Evolutionary conservation across 1,140 invertebrate genomes (phyloP).

Genomic region (Brachionus rubens): DNA sequence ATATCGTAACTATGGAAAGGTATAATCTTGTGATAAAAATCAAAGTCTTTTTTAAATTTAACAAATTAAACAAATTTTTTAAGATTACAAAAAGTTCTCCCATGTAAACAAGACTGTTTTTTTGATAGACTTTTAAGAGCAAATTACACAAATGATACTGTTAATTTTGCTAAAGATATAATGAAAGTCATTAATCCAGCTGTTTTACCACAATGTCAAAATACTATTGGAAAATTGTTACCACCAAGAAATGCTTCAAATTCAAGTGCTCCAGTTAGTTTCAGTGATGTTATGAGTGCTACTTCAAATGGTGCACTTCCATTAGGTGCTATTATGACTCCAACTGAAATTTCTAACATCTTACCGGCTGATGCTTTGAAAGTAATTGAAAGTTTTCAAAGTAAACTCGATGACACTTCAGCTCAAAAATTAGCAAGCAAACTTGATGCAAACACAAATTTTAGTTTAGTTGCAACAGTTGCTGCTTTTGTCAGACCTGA

Average conservation of each 20-base stretch:
- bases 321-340: neutral
- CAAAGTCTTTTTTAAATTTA: neutral
- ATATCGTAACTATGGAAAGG: neutral
- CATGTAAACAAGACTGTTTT: conserved; percentile 14
- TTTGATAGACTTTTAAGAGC: conserved; percentile 3
- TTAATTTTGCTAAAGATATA: neutral
- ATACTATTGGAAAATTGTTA: neutral
- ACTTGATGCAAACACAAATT: neutral
- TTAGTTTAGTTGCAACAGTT: neutral
- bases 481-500: neutral
- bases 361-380: neutral
- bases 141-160: neutral
- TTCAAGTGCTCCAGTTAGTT: neutral
- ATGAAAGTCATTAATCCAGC: neutral
- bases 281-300: neutral
- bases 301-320: neutral
- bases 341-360: neutral
- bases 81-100: neutral
- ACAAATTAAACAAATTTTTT: no score
- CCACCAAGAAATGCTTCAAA: neutral
- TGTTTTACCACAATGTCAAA: neutral
- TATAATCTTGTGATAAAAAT: neutral
- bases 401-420: neutral
- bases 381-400: neutral
- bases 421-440: neutral